Base-by-base conservation (phyloP, 2,797 vertebrate genomes). In the Phalloptychus januarius region DNA sequence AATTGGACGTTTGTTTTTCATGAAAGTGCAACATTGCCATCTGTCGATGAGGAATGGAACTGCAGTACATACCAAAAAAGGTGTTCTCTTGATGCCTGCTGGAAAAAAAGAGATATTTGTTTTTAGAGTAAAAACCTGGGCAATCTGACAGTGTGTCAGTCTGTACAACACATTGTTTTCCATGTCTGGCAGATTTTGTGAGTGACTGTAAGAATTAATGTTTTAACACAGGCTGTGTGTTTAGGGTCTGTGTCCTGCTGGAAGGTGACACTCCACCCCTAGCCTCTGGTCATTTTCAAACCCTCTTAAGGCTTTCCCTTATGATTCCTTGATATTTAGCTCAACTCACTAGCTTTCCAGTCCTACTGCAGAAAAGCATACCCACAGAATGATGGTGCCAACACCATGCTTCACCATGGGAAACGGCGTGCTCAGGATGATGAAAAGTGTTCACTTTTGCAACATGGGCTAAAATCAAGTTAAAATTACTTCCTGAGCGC, bases 21-120 rank as follows among this genome's bases (percentile, higher is more conserved):
- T 82, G 79, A 83, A 96, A 98, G 96, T 95, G 94, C 96, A 96
- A 96, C 96, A 96, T 94, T 98, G 97, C 97, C 98, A 97, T 96
- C 98, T 98, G 92, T 92, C 89, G 91, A 92, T 92, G 78, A 25
- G 52, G 83, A 83, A 80, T 28, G 78, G 86, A 91, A 93, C 72
- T 80, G 75, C 92, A 90, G 63, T 70, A 50, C 16, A 45, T 1
- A 69, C 1, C 7, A 12, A 50, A 76, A 76, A 65, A 70, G 15
- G 31, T 65, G 44, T 38, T 67, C 42, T 38, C 20, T 11, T 71
- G 7, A 72, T 45, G 44, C 38, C 4, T 48, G 20, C 31, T 42
- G 40, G 7, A 40, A 38, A 40, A 40, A 45, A n/a, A 31, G 31
- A 72, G n/a, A 63, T 71, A 25, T 36, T 76, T 28, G 13, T 38